These are phyloP conservation scores for Drosophila bocki DNA, from an alignment of 1,140 invertebrate genomes.

Conservation along the genomic window DNA sequence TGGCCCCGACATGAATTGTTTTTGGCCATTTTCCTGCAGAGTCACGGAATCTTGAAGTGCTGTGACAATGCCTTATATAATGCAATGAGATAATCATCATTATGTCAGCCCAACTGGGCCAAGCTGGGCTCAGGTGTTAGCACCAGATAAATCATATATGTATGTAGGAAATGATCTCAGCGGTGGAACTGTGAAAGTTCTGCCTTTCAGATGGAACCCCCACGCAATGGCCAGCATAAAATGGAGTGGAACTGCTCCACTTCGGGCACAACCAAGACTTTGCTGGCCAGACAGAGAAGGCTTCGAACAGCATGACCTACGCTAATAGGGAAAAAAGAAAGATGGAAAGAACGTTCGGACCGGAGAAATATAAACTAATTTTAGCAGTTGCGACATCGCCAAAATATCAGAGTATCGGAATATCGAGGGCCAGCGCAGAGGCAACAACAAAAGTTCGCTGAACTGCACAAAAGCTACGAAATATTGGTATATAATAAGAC, in stretches of 20 bases:
- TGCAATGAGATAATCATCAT: constrained; percentile 73
- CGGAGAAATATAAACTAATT: constrained; percentile 62
- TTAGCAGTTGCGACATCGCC: constrained; percentile 78
- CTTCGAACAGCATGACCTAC: constrained; percentile 62
- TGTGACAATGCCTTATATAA: constrained; percentile 55
- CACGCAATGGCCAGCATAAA: constrained; percentile 42
- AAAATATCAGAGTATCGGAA: constrained; percentile 55
- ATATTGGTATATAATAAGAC: constrained; percentile 63
- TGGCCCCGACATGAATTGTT: constrained; percentile 40
- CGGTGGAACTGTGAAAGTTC: constrained; percentile 46
- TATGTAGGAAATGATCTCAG: constrained; percentile 40
- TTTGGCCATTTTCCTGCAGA: constrained; percentile 63
- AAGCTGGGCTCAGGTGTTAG: constrained; percentile 37
- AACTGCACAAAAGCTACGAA: constrained; percentile 78
- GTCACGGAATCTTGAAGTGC: constrained; percentile 62
- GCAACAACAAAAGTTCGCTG: constrained; percentile 79
- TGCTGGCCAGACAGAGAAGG: not conserved
- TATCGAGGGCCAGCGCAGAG: constrained; percentile 13
- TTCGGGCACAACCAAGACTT: constrained; percentile 23
- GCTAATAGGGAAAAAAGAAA: constrained; percentile 56
- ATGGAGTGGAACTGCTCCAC: constrained; percentile 47
- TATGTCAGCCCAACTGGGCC: constrained; percentile 47
- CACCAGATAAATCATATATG: constrained; percentile 1
- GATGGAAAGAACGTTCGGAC: constrained; percentile 10
- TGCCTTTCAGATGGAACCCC: constrained; percentile 20